These are phyloP conservation scores for Andrena trimmerana DNA, from an alignment of 2,888 invertebrate genomes.

Conservation along the genomic window DNA sequence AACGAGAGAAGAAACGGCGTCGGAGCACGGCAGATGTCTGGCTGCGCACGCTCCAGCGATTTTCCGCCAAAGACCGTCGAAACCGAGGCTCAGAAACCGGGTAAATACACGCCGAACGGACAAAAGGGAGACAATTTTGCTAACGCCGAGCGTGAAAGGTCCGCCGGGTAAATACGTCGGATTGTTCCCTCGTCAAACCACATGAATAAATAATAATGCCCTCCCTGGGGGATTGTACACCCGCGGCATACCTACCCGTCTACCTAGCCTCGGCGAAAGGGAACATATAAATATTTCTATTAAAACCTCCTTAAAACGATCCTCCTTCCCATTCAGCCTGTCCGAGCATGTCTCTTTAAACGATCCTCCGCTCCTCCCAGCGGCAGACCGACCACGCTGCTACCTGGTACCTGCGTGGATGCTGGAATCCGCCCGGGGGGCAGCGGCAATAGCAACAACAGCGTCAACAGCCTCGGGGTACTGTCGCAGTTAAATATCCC, in stretches of 20 bases:
- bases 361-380: conserved; percentile 37
- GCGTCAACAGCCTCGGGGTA: conserved; percentile 25
- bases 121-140: conserved; percentile 76
- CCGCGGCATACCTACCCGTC: conserved; percentile 31
- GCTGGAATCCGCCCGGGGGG: conserved; percentile 11
- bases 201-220: conserved; percentile 83
- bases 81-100: conserved; percentile 65
- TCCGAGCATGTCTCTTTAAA: conserved; percentile 47
- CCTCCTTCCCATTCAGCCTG: conserved; percentile 62
- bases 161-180: conserved; percentile 72
- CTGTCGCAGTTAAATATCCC: conserved; percentile 55
- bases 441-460: conserved; percentile 41
- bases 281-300: conserved; percentile 83
- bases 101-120: conserved; percentile 71
- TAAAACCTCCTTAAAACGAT: conserved; percentile 79
- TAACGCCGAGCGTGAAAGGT: conserved; percentile 74
- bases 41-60: conserved; percentile 68
- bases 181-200: conserved; percentile 83
- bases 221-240: conserved; percentile 52
- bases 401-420: conserved; percentile 40
- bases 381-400: conserved; percentile 14
- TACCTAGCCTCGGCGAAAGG: conserved; percentile 56
- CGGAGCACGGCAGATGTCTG: conserved; percentile 74
- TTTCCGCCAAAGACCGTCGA: conserved; percentile 69
- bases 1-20: background rate